A percentile compares a stretch with the other conserved stretches of the same genome.
phyloP scores from a whole-genome alignment of 2,113 vertebrate genomes.

The Poicephalus gulielmi region DNA sequence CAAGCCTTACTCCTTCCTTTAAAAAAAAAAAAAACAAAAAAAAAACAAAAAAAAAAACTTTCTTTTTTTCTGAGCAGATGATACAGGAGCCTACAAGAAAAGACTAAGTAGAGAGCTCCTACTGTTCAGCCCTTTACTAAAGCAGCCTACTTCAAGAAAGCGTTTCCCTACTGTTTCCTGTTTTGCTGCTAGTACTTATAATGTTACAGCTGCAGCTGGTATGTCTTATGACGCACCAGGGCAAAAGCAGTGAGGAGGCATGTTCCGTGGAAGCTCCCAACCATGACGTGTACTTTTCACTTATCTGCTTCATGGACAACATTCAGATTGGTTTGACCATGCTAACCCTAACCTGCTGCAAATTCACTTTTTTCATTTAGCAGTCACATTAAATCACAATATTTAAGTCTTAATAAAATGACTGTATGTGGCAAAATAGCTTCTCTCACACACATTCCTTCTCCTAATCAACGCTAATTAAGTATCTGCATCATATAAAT shows the following conservation, averaged over 20 bases:
- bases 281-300: not conserved
- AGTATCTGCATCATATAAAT: constrained; percentile 61
- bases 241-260: not conserved
- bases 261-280: not conserved
- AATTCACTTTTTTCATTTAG: not conserved
- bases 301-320: not conserved
- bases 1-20: not conserved
- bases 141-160: not conserved
- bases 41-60: not conserved
- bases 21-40: not conserved
- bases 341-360: not conserved
- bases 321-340: not conserved
- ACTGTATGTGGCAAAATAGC: constrained; percentile 42
- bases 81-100: not conserved
- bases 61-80: not conserved
- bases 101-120: not conserved
- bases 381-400: constrained; percentile 50
- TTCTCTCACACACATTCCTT: constrained; percentile 24
- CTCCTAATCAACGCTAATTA: constrained; percentile 62
- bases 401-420: constrained; percentile 61
- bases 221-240: not conserved
- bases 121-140: not conserved
- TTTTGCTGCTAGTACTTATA: not conserved
- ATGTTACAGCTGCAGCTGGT: not conserved
- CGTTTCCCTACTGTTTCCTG: not conserved